Conservation (phyloP, 2,888 invertebrate species). For the Tryphoninae sp. region DNA sequence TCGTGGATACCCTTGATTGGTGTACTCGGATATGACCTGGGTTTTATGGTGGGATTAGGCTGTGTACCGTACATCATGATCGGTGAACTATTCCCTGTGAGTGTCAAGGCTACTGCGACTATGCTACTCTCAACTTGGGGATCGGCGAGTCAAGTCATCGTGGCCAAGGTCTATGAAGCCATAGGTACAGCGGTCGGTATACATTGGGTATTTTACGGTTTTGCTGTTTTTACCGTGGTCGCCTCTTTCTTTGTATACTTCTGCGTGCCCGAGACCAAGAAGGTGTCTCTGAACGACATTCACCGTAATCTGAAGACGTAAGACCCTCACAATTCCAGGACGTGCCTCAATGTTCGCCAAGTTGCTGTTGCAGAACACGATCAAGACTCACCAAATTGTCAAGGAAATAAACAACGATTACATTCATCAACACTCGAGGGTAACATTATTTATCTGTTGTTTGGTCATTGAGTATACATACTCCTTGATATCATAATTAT, state of each 20-base stretch:
- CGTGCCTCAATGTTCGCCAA: not conserved
- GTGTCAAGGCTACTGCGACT: constrained; percentile 48
- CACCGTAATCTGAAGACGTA: not conserved
- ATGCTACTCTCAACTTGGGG: constrained; percentile 57
- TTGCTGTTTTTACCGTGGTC: constrained; percentile 35
- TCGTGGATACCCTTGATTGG: constrained; percentile 49
- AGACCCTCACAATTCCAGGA: not conserved
- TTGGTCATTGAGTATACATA: no score
- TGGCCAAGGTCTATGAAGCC: constrained; percentile 52
- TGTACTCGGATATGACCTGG: constrained; percentile 33
- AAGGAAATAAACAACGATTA: no score
- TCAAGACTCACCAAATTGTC: not conserved
- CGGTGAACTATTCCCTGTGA: constrained; percentile 47
- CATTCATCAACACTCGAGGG: no score
- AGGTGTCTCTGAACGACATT: not conserved
- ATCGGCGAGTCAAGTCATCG: constrained; percentile 37
- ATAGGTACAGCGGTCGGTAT: constrained; percentile 28
- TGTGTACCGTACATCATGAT: constrained; percentile 26
- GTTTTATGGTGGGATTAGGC: constrained; percentile 3
- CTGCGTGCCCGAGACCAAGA: constrained; percentile 12
- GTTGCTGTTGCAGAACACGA: not conserved
- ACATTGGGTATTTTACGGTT: constrained; percentile 57
- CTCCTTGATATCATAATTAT: no score
- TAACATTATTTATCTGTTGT: no score
- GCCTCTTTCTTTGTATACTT: constrained; percentile 39